Evolutionary conservation across 2,888 invertebrate genomes (phyloP).

Genomic region (Drosophila crucigera): DNA sequence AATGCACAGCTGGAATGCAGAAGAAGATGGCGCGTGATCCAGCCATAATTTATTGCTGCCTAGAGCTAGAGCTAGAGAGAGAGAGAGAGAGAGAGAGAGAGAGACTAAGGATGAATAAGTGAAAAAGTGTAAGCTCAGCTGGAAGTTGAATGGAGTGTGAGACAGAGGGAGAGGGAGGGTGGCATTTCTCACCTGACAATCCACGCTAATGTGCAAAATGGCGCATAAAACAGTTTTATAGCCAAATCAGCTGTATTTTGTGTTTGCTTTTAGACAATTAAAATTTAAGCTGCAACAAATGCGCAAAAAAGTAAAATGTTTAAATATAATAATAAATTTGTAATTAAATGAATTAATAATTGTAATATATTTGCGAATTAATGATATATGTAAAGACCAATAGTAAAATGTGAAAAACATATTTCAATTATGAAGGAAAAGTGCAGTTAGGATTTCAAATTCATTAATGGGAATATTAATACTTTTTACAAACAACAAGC

Average conservation of each 20-base stretch:
- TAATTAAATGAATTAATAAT: neutral
- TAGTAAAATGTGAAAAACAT: neutral
- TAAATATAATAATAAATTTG: neutral
- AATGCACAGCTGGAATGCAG: constrained; percentile 56
- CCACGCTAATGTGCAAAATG: constrained; percentile 20
- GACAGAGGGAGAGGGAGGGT: neutral
- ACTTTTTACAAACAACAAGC: neutral
- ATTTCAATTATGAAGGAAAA: neutral
- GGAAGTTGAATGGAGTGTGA: neutral
- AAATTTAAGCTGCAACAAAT: neutral
- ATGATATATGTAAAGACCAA: neutral
- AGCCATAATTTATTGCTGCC: constrained; percentile 60
- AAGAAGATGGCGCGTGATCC: constrained; percentile 64
- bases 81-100: neutral
- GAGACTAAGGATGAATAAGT: neutral
- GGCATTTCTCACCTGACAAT: constrained; percentile 15
- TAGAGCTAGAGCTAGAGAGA: too few relatives aligned
- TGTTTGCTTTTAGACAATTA: neutral
- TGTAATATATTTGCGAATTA: neutral
- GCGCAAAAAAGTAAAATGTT: neutral
- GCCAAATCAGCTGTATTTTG: constrained; percentile 4
- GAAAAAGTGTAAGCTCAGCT: constrained; percentile 25
- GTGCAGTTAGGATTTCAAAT: neutral
- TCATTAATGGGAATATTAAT: neutral
- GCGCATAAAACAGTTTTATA: constrained; percentile 8